Evolutionary conservation across 2,113 vertebrate genomes (phyloP), one percentile per base, ranked within the genome.

Genomic region (Meles meles): DNA sequence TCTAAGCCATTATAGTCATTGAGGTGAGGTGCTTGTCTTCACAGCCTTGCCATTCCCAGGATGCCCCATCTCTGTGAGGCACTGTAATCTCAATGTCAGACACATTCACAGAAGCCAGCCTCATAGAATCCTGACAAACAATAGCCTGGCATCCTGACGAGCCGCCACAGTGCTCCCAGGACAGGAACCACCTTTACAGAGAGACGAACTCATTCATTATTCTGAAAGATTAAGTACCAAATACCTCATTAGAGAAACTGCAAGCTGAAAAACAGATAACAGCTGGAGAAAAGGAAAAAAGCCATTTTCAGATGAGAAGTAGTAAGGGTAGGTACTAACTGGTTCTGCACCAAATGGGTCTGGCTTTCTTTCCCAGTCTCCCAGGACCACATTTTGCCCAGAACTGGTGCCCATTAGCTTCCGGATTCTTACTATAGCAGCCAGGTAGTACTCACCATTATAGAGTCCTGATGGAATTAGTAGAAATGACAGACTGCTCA

Each of bases 141-240:
- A 90, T 74, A 97, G 88, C 12, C 39, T 69, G 55, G 67, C 47
- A 91, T 93, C 92, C 77, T 31, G 27, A 95, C 0, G 18, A 87
- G 65, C 67, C 23, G 55, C 39, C 34, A 88, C 77, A 83, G 82
- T 55, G 27, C 42, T 92, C 77, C 85, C 65, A 94, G 55, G 84
- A 96, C 47, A 95, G 77, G 47, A 92, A n/a, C 34, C 47, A 76
- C 85, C 55, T 97, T 96, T 80, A 63, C 81, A 59, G n/a, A 89
- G 59, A 94, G 84, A 77, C 2, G 27, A 67, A 81, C 42, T 97
- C 95, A 97, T 97, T 98, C 88, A 98, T 96, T 98, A 97, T 96
- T 90, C 93, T 94, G 85, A 94, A 97, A 97, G 81, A 98, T 98
- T 97, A 98, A 96, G 88, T 84, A 94, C 77, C 85, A 96, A 97